phyloP scores from a whole-genome alignment of 1,140 invertebrate genomes.

The Drosophila parabipectinata region DNA sequence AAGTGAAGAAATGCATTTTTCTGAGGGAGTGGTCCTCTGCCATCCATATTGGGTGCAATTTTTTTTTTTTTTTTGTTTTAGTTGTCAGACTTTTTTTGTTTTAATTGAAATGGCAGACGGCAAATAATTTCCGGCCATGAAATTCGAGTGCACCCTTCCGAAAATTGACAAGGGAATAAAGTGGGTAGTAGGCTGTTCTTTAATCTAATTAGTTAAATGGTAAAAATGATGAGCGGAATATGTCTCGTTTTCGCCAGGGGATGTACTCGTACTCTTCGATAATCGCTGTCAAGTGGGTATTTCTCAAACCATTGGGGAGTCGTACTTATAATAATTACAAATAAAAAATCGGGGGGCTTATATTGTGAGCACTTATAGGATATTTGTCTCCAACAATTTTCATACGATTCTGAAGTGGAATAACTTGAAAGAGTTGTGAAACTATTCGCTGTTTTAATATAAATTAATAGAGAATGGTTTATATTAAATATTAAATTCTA shows the following conservation, averaged over 20 bases:
- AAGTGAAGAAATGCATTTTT: slow-evolving; percentile 53
- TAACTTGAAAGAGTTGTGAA: too few relatives aligned
- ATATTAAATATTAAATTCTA: too few relatives aligned
- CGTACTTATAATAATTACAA: neutral
- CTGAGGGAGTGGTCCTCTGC: slow-evolving; percentile 10
- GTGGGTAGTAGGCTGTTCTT: slow-evolving; percentile 43
- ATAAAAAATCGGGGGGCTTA: too few relatives aligned
- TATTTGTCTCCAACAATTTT: too few relatives aligned
- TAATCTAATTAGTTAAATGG: slow-evolving; percentile 70
- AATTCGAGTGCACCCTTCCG: slow-evolving; percentile 74
- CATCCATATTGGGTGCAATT: slow-evolving; percentile 33
- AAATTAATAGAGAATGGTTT: too few relatives aligned
- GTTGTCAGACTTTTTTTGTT: slow-evolving; percentile 5
- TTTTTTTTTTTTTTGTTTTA: slow-evolving; percentile 5
- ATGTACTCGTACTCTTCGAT: slow-evolving; percentile 8
- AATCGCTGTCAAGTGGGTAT: neutral
- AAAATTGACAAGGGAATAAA: slow-evolving; percentile 9
- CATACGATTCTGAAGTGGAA: too few relatives aligned
- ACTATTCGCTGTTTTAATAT: too few relatives aligned
- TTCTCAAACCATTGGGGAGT: neutral
- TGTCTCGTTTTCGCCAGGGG: slow-evolving; percentile 10
- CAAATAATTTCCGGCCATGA: slow-evolving; percentile 77
- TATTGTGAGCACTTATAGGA: too few relatives aligned
- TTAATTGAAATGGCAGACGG: slow-evolving; percentile 77
- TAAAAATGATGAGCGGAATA: slow-evolving; percentile 30